These are phyloP conservation scores for Chiridota heheva DNA, from an alignment of 35 echinoderm and acorn worm genomes.

Conservation along the genomic window DNA sequence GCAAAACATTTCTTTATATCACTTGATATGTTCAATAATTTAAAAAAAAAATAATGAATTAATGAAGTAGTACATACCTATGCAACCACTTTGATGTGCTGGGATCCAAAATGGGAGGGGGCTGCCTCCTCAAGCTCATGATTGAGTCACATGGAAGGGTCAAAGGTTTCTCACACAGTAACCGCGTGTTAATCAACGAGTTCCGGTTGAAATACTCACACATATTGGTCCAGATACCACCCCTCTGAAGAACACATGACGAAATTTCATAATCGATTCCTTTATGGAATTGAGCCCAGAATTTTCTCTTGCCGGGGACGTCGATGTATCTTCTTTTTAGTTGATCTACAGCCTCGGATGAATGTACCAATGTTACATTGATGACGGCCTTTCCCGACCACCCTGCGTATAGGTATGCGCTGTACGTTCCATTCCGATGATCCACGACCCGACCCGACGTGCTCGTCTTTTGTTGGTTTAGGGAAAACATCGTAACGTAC, in stretches of 20 bases:
- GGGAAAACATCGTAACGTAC: not conserved
- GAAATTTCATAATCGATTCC: conserved; percentile 19
- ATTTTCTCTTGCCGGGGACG: not conserved
- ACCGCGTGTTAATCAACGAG: conserved; percentile 16
- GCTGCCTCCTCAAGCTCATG: not conserved
- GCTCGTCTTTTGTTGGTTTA: conserved; percentile 26
- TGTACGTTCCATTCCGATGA: conserved; percentile 46
- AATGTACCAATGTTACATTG: conserved; percentile 26
- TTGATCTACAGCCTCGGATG: conserved; percentile 31
- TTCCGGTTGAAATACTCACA: conserved; percentile 41
- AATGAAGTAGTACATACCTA: too few relatives aligned
- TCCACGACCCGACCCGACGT: conserved; percentile 31
- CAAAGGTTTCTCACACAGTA: conserved; percentile 24
- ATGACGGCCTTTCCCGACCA: conserved; percentile 36
- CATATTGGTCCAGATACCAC: conserved; percentile 31
- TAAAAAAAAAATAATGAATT: too few relatives aligned
- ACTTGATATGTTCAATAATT: too few relatives aligned
- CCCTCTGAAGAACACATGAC: conserved; percentile 22
- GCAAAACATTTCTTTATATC: too few relatives aligned
- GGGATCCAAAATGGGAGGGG: too few relatives aligned
- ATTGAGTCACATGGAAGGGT: conserved; percentile 29
- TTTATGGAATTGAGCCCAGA: conserved; percentile 4
- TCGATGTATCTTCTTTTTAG: conserved; percentile 18
- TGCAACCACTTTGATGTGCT: too few relatives aligned
- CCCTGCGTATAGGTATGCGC: conserved; percentile 27